Percentiles rank a stretch among this genome's conserved stretches.
These are phyloP conservation scores for Melinopterus prodromus DNA, from an alignment of 2,888 invertebrate genomes.

Conservation along the genomic window DNA sequence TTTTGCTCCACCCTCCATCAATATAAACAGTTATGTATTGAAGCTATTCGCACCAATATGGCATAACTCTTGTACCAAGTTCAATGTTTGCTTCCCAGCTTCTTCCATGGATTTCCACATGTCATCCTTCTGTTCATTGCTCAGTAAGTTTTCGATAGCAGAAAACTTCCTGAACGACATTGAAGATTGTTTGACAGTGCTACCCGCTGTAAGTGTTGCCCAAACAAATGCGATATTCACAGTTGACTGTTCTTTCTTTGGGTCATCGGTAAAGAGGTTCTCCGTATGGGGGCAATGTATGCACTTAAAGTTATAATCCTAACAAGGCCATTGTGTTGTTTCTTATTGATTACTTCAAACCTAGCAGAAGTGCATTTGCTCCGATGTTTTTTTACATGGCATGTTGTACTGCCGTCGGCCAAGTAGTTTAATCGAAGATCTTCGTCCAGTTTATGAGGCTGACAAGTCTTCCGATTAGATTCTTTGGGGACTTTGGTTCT, in stretches of 20 bases:
- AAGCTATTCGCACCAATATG: conserved; percentile 25
- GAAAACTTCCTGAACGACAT: conserved; percentile 14
- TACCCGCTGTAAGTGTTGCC: conserved; percentile 25
- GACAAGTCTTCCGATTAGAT: too few relatives aligned
- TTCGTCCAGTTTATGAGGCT: too few relatives aligned
- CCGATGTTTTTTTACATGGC: too few relatives aligned
- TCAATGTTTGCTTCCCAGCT: conserved; percentile 27
- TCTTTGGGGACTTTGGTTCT: too few relatives aligned
- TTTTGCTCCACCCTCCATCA: conserved; percentile 37
- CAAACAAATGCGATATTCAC: conserved; percentile 17
- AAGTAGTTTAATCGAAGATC: too few relatives aligned
- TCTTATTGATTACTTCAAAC: too few relatives aligned
- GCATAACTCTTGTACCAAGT: not conserved
- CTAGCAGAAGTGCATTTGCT: too few relatives aligned
- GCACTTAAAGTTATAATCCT: too few relatives aligned
- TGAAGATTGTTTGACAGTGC: conserved; percentile 15
- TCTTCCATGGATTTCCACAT: conserved; percentile 26
- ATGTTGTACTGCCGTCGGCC: too few relatives aligned
- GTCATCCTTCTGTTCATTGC: conserved; percentile 13
- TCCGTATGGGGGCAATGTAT: too few relatives aligned
- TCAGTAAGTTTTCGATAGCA: conserved; percentile 11
- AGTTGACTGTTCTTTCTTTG: not conserved
- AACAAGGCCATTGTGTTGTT: too few relatives aligned
- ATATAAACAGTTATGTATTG: conserved; percentile 28
- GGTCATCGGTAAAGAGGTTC: conserved; percentile 47